Percentiles rank a stretch among this genome's conserved stretches.
Conservation (phyloP, 2,113 vertebrate species). For the Caranx ignobilis region DNA sequence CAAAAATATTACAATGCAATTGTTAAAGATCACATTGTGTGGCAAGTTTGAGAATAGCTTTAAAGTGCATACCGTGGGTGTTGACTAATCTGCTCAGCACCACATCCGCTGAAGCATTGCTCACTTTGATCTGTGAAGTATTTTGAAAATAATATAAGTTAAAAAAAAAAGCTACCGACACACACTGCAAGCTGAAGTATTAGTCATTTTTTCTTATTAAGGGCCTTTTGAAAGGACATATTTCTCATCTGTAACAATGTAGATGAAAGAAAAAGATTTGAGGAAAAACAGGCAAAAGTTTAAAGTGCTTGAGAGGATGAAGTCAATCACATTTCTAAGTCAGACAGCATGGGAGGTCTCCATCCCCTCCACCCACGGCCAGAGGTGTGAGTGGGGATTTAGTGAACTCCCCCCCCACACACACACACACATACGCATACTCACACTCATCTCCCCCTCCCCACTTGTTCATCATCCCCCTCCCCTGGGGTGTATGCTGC, state of each 20-base stretch:
- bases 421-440: neutral
- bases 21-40: neutral
- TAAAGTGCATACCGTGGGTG: conserved; percentile 1
- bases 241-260: conserved; percentile 28
- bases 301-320: conserved; percentile 55
- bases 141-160: conserved; percentile 16
- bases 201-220: conserved; percentile 23
- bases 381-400: conserved; percentile 77
- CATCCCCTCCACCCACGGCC: conserved; percentile 48
- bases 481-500: conserved; percentile 70
- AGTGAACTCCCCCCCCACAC: conserved; percentile 52
- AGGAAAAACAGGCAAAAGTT: conserved; percentile 66
- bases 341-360: conserved; percentile 77
- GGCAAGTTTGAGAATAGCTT: conserved; percentile 2
- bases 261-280: conserved; percentile 61
- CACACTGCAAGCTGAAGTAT: neutral
- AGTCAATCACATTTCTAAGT: conserved; percentile 55
- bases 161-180: neutral
- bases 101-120: conserved; percentile 8
- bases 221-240: neutral
- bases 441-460: neutral
- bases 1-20: neutral
- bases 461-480: conserved; percentile 69
- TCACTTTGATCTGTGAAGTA: conserved; percentile 44
- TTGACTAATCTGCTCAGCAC: conserved; percentile 21